A percentile compares a stretch with the other conserved stretches of the same genome.
Evolutionary conservation across 2,113 vertebrate genomes (phyloP).

Genomic region (Otocyon megalotis): DNA sequence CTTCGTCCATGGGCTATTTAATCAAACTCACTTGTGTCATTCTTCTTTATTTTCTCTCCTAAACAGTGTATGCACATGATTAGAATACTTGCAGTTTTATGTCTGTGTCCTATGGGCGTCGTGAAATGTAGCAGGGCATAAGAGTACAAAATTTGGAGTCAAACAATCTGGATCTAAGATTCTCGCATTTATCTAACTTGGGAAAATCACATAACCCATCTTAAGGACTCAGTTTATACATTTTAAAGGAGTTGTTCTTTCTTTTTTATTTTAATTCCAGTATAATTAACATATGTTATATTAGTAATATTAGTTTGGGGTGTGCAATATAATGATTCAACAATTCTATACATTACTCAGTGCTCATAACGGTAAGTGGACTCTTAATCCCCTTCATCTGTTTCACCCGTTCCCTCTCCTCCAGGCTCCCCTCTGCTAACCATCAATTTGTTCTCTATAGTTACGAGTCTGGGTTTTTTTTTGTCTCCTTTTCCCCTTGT

Average conservation of each 20-base stretch:
- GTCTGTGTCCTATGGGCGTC: neutral
- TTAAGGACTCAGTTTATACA: neutral
- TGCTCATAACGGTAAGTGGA: neutral
- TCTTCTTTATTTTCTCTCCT: neutral
- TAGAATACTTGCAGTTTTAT: neutral
- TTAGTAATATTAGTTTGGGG: neutral
- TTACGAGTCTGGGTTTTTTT: neutral
- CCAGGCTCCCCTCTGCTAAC: neutral
- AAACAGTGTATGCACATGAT: neutral
- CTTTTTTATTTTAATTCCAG: neutral
- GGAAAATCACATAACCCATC: neutral
- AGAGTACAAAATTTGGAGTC: neutral
- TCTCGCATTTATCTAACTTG: slow-evolving; percentile 17
- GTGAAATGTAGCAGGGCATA: neutral
- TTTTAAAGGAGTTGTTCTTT: neutral
- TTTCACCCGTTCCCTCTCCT: neutral
- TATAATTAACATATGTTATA: neutral
- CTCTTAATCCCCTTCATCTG: neutral
- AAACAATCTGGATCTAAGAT: neutral
- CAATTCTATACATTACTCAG: neutral
- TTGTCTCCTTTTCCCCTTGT: too few relatives aligned
- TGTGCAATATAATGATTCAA: neutral
- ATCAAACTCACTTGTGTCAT: neutral
- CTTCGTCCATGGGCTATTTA: neutral
- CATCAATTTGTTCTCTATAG: neutral